A percentile compares a stretch with the other conserved stretches of the same genome.
Conservation (phyloP, 2,113 vertebrate genomes). For the Corythaeola cristata region DNA sequence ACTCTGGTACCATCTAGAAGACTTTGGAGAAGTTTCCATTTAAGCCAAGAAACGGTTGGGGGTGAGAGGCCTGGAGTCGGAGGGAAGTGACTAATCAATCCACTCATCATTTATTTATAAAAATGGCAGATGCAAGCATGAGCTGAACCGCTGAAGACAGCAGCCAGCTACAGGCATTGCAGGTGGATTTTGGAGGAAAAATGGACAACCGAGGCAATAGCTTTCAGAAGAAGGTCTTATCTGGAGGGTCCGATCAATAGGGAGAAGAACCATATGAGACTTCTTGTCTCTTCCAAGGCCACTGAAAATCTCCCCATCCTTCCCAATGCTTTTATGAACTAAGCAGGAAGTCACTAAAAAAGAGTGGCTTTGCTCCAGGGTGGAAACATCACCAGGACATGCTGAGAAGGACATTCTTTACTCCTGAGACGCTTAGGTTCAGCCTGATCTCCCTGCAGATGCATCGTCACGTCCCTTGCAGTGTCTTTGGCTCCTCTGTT, state of each 20-base stretch:
- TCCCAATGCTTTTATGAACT: neutral
- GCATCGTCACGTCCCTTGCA: neutral
- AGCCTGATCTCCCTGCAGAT: neutral
- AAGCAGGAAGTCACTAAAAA: neutral
- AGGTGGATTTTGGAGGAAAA: neutral
- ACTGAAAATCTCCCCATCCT: neutral
- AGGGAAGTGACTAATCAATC: slow-evolving; percentile 62
- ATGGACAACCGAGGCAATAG: neutral
- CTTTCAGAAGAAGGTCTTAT: neutral
- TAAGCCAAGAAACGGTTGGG: neutral
- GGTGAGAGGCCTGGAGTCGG: slow-evolving; percentile 25
- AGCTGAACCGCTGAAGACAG: neutral
- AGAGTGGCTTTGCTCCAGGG: neutral
- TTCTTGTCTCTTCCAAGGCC: neutral
- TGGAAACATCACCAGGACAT: neutral
- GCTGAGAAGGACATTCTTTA: neutral
- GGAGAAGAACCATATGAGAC: neutral
- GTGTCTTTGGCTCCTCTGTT: neutral
- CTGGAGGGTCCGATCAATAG: neutral
- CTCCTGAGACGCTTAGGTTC: neutral
- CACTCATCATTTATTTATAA: slow-evolving; percentile 68
- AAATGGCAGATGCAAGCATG: neutral
- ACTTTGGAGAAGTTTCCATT: neutral
- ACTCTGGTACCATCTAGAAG: neutral
- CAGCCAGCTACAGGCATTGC: neutral